Percentiles rank a stretch among this genome's conserved stretches.
Conservation (phyloP, 2,113 vertebrate genomes). For the Neogobius melanostomus region DNA sequence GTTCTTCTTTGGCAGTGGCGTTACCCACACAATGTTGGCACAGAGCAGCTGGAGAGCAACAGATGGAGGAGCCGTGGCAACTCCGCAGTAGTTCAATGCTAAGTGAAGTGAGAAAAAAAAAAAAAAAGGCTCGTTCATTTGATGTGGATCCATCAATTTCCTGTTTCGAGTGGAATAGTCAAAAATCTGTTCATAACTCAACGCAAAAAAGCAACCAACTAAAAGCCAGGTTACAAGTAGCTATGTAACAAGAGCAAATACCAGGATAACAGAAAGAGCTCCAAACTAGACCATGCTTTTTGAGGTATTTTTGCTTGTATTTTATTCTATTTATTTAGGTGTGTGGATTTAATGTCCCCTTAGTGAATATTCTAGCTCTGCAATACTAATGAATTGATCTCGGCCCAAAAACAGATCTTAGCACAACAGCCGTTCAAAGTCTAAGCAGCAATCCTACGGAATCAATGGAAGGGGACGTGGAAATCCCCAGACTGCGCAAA, state of each 20-base stretch:
- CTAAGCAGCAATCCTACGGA: neutral
- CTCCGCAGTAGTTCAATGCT: constrained; percentile 3
- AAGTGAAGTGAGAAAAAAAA: constrained; percentile 14
- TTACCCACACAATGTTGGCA: constrained; percentile 3
- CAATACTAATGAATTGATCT: neutral
- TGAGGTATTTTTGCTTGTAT: too few species aligned
- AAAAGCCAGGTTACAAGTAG: too few species aligned
- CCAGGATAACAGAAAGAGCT: too few species aligned
- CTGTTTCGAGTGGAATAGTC: neutral
- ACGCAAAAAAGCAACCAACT: neutral
- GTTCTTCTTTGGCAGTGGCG: neutral
- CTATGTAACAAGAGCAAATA: too few species aligned
- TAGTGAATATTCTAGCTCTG: neutral
- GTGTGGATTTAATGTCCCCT: too few species aligned
- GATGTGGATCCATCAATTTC: neutral
- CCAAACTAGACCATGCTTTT: too few species aligned
- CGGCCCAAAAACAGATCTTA: neutral
- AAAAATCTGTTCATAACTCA: neutral
- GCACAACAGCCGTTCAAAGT: neutral
- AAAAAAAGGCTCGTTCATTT: neutral
- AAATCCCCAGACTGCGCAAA: constrained; percentile 1
- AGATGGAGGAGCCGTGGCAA: neutral
- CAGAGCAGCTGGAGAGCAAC: constrained; percentile 1
- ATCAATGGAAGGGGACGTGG: constrained; percentile 1
- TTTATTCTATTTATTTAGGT: too few species aligned